A percentile compares a stretch with the other conserved stretches of the same genome.
Evolutionary conservation across 2,888 invertebrate genomes (phyloP).

Genomic region (Ethmia dodecea): DNA sequence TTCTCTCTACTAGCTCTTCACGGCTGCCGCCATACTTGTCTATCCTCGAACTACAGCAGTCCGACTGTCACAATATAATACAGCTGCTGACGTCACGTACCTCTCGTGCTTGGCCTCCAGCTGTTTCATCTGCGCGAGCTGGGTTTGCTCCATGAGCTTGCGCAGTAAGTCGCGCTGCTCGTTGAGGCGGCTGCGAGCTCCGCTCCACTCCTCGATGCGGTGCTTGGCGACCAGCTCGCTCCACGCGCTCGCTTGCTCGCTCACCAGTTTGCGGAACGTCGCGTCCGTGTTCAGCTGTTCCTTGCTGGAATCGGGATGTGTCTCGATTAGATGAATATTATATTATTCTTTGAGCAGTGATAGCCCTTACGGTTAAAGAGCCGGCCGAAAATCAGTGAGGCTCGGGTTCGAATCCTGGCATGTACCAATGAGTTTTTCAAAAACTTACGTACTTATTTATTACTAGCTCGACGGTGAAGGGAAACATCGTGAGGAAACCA

Average conservation of each 20-base stretch:
- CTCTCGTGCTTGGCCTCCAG: constrained; percentile 90
- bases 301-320: constrained; percentile 77
- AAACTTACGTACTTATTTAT: too few species aligned
- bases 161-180: constrained; percentile 87
- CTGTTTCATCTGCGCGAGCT: constrained; percentile 91
- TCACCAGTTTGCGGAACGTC: constrained; percentile 88
- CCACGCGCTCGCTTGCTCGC: constrained; percentile 97
- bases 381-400: too few species aligned
- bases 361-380: too few species aligned
- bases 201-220: constrained; percentile 88
- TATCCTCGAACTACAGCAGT: too few species aligned
- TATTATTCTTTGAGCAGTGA: too few species aligned
- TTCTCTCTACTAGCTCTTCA: too few species aligned
- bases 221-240: constrained; percentile 92
- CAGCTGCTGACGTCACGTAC: neutral
- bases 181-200: constrained; percentile 88
- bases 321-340: neutral
- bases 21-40: too few species aligned
- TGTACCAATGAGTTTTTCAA: too few species aligned
- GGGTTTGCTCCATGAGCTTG: constrained; percentile 89
- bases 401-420: too few species aligned
- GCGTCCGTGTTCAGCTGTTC: constrained; percentile 88
- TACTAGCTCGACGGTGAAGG: too few species aligned
- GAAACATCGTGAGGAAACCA: too few species aligned
- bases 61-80: neutral